A percentile compares a stretch with the other conserved stretches of the same genome.
phyloP scores from a whole-genome alignment of 2,888 invertebrate species.

The Tubiluchus corallicola region DNA sequence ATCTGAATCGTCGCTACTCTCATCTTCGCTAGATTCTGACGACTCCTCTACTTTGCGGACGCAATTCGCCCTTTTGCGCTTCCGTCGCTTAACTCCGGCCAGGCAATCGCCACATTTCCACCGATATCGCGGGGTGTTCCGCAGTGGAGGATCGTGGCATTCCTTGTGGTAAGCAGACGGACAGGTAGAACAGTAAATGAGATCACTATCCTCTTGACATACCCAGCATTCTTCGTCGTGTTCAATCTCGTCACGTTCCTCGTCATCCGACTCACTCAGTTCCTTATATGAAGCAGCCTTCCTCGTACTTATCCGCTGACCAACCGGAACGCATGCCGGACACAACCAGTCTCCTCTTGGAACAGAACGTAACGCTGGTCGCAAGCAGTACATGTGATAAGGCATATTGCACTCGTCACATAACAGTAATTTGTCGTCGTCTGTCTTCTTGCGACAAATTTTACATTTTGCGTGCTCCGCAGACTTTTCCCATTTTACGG shows the following conservation, averaged over 20 bases:
- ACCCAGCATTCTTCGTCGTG: conserved; percentile 11
- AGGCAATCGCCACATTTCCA: too few relatives aligned
- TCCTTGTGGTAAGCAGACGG: conserved; percentile 26
- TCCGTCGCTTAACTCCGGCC: too few relatives aligned
- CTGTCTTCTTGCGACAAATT: conserved; percentile 27
- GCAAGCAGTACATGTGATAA: conserved; percentile 16
- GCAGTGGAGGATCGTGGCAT: conserved; percentile 27
- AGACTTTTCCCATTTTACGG: conserved; percentile 31
- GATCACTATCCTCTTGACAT: conserved; percentile 21
- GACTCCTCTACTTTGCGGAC: too few relatives aligned
- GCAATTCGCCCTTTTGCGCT: too few relatives aligned
- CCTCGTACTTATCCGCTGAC: too few relatives aligned
- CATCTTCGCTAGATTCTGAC: too few relatives aligned
- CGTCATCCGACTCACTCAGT: too few relatives aligned
- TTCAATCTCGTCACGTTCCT: too few relatives aligned
- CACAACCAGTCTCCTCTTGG: conserved; percentile 17
- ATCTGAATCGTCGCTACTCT: too few relatives aligned
- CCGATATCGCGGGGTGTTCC: conserved; percentile 23
- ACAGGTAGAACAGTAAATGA: conserved; percentile 25
- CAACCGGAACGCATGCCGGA: conserved; percentile 15
- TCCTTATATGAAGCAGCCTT: too few relatives aligned
- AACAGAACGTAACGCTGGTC: conserved; percentile 13
- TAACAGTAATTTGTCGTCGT: conserved; percentile 16
- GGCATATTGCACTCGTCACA: conserved; percentile 16
- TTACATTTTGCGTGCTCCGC: conserved; percentile 30